These are phyloP conservation scores for Gari tellinella DNA, from an alignment of 2,888 invertebrate species.

Conservation along the genomic window DNA sequence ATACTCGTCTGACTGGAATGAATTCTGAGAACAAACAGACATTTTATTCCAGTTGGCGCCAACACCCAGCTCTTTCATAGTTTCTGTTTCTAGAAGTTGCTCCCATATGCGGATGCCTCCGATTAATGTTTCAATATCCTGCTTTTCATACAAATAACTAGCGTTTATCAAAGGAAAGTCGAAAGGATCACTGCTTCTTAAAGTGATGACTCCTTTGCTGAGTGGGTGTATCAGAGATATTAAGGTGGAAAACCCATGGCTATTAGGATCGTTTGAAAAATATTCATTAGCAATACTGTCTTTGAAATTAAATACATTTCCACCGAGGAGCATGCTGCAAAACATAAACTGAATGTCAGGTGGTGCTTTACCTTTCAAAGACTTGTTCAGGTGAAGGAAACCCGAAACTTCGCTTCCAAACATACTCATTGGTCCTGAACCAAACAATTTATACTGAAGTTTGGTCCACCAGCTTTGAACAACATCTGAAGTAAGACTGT, in stretches of 20 bases:
- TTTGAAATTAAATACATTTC: constrained; percentile 24
- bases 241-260: constrained; percentile 75
- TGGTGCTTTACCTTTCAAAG: constrained; percentile 10
- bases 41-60: constrained; percentile 28
- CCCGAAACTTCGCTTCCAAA: constrained; percentile 26
- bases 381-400: constrained; percentile 18
- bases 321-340: constrained; percentile 12
- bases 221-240: constrained; percentile 85
- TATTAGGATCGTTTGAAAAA: constrained; percentile 8
- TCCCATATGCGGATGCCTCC: constrained; percentile 41
- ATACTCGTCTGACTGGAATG: constrained; percentile 50
- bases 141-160: constrained; percentile 90
- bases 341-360: constrained; percentile 46
- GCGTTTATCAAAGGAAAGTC: constrained; percentile 94
- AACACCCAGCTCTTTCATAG: constrained; percentile 48
- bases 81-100: constrained; percentile 36
- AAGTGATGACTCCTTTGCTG: constrained; percentile 91
- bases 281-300: constrained; percentile 34
- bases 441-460: constrained; percentile 40
- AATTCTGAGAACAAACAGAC: constrained; percentile 37
- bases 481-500: constrained; percentile 19
- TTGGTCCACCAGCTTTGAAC: constrained; percentile 16
- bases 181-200: constrained; percentile 90
- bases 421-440: constrained; percentile 20
- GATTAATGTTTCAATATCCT: constrained; percentile 86